A percentile compares a stretch with the other conserved stretches of the same genome.
These are phyloP conservation scores for Lepidocyrtoides sp. DNA, from an alignment of 2,888 invertebrate genomes.

Conservation along the genomic window DNA sequence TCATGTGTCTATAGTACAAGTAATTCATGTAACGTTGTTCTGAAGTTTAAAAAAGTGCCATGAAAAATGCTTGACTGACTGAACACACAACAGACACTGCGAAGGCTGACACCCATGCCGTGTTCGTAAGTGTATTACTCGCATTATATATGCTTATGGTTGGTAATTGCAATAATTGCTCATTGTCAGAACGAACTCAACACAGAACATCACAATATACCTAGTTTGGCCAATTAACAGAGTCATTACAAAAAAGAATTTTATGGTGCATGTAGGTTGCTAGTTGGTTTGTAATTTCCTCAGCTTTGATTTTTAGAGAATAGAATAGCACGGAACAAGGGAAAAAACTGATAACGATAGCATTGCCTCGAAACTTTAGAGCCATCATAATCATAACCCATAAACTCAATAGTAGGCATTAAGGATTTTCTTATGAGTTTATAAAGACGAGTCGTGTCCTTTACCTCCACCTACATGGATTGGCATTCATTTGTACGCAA, in stretches of 20 bases:
- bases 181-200: constrained; percentile 42
- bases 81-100: neutral
- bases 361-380: constrained; percentile 17
- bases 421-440: constrained; percentile 15
- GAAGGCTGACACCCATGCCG: constrained; percentile 19
- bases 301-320: neutral
- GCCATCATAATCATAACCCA: constrained; percentile 53
- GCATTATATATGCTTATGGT: neutral
- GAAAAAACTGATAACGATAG: neutral
- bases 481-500: neutral
- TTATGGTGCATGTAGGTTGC: constrained; percentile 39
- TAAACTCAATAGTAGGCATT: constrained; percentile 53
- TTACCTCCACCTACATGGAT: constrained; percentile 70
- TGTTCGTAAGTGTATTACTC: neutral
- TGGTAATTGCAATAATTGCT: constrained; percentile 15
- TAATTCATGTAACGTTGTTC: neutral
- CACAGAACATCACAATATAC: constrained; percentile 46
- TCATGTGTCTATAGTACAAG: neutral
- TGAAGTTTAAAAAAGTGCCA: neutral
- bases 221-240: constrained; percentile 65
- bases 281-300: constrained; percentile 23
- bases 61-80: neutral
- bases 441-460: constrained; percentile 69
- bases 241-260: constrained; percentile 62
- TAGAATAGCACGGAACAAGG: neutral